Conservation (phyloP, 2,888 invertebrate species). For the Axea sp. region DNA sequence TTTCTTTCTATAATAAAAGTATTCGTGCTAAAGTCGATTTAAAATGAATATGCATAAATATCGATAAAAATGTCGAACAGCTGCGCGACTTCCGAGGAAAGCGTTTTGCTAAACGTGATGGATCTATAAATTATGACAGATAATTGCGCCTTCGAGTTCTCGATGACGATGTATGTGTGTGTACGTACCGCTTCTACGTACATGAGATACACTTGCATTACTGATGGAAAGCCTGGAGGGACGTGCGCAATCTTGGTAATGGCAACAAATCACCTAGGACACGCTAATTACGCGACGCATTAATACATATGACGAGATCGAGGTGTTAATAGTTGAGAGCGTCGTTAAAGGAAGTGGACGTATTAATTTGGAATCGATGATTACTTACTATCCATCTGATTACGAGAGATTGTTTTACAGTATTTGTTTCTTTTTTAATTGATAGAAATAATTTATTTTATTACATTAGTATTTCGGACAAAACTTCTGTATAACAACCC, state of each 20-base stretch:
- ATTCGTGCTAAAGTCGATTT: slow-evolving; percentile 5
- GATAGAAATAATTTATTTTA: too few species aligned
- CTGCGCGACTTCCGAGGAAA: slow-evolving; percentile 26
- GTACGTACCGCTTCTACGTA: slow-evolving; percentile 7
- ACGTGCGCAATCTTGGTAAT: slow-evolving; percentile 55
- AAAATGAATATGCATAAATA: slow-evolving; percentile 25
- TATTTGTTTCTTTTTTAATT: too few species aligned
- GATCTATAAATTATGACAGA: slow-evolving; percentile 54
- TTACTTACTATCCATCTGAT: slow-evolving; percentile 9
- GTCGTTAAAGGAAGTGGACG: slow-evolving; percentile 67
- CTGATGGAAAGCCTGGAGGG: slow-evolving; percentile 52
- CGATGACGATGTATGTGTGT: slow-evolving; percentile 11
- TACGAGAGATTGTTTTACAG: slow-evolving; percentile 1
- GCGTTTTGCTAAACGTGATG: slow-evolving; percentile 31
- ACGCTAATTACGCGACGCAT: slow-evolving; percentile 67
- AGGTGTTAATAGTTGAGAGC: slow-evolving; percentile 61
- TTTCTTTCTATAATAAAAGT: slow-evolving; percentile 4
- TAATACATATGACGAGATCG: slow-evolving; percentile 63
- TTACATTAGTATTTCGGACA: too few species aligned
- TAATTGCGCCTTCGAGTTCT: slow-evolving; percentile 44
- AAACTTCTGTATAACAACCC: too few species aligned
- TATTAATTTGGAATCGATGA: slow-evolving; percentile 68
- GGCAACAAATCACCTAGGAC: slow-evolving; percentile 65
- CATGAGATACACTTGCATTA: slow-evolving; percentile 20
- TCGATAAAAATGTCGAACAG: slow-evolving; percentile 19